Base-by-base conservation (phyloP, 2,113 vertebrate genomes). In the Haemorhous mexicanus region DNA sequence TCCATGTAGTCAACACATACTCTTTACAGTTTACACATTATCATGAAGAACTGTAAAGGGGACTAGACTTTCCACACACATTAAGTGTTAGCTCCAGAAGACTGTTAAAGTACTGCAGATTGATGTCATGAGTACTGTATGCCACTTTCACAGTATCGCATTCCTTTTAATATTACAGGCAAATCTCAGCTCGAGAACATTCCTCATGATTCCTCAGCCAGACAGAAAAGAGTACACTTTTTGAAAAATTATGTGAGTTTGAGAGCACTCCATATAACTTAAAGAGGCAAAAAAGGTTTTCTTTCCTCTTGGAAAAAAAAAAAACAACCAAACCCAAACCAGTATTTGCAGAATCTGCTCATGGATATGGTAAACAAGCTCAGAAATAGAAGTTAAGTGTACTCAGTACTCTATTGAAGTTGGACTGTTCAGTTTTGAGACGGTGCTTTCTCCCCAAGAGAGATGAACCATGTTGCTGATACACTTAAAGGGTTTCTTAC, bases 291-390 rank as follows among this genome's bases (percentile, higher is more conserved):
- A n/a, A 67, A 95, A 72, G 26, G 3, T 63, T 91, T 89, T 84
- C 35, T 72, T 75, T 52, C 46, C 56, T 76, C 91, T 67, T 16
- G 18, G 44, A 92, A 95, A 55, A 33, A 73, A 62, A 58, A 35
- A 56, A 12, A 12, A 39, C 2, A 23, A 58, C 5, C 6, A 22
- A 15, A 1, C 16, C 10, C 33, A 47, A 76, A 76, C 17, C 17
- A 72, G 0, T 37, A 82, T 78, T 72, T 87, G 26, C 74, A 86
- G 44, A 77, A 82, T 74, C 68, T 91, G 37, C 94, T 96, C 92
- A 90, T 8, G 85, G 56, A 61, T 72, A 84, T 18, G 64, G 68
- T 46, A 92, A 94, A 81, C 87, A 94, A 90, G 50, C 37, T 89
- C 75, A 84, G 66, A 93, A 96, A 92, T 27, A 94, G 70, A 93